phyloP scores from a whole-genome alignment of 2,113 vertebrate species.

The Anhinga anhinga region DNA sequence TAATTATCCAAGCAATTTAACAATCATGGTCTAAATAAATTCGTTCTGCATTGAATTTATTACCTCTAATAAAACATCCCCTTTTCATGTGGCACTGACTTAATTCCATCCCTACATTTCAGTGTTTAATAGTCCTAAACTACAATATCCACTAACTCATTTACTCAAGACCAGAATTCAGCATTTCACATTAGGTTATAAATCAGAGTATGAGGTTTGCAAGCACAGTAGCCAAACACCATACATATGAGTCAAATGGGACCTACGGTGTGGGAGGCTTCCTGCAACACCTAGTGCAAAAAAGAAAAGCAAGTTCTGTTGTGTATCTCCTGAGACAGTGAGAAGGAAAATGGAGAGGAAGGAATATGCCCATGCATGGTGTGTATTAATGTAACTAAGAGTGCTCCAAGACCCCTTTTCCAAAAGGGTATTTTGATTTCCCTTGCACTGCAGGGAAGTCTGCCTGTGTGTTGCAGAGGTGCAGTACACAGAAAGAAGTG shows the following conservation, averaged over 20 bases:
- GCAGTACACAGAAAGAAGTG: not conserved
- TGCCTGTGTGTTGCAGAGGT: not conserved
- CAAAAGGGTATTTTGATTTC: not conserved
- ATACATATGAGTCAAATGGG: not conserved
- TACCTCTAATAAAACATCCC: not conserved
- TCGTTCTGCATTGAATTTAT: not conserved
- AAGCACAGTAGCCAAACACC: not conserved
- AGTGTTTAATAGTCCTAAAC: not conserved
- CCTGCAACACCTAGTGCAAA: not conserved
- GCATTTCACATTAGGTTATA: not conserved
- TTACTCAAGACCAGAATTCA: not conserved
- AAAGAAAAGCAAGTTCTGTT: not conserved
- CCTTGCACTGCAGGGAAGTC: rapidly evolving
- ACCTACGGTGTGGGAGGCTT: not conserved
- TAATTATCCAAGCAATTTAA: slow-evolving; percentile 9
- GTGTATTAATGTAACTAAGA: not conserved
- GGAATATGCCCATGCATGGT: not conserved
- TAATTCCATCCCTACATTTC: not conserved
- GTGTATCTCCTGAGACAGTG: rapidly evolving
- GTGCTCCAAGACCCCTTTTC: not conserved
- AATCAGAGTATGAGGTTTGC: not conserved
- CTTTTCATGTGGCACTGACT: not conserved
- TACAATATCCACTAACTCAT: not conserved
- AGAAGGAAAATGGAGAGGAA: not conserved
- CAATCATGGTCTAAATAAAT: not conserved